A percentile compares a stretch with the other conserved stretches of the same genome.
Conservation (phyloP, 2,888 invertebrate species). For the Machimus atricapillus region DNA sequence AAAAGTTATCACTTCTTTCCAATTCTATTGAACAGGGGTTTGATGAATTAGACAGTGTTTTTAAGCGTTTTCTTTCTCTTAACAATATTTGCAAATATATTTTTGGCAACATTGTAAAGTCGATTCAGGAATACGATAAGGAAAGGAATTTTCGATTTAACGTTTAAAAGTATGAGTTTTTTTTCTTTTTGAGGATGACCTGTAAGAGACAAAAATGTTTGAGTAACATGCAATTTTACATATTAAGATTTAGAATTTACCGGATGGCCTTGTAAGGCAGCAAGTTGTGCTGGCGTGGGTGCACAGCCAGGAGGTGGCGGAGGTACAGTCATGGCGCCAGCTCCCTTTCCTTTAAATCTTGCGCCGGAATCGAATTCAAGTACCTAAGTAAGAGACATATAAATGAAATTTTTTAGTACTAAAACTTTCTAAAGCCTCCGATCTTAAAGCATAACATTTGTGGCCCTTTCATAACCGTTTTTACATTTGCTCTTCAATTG, state of each 20-base stretch:
- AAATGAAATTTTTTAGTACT: no score
- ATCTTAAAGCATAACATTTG: background rate
- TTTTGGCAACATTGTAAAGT: constrained; percentile 4
- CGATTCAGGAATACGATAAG: background rate
- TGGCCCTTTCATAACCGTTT: no score
- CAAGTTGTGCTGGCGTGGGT: constrained; percentile 59
- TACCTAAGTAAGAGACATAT: constrained; percentile 38
- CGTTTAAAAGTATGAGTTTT: constrained; percentile 55
- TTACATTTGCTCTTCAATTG: no score
- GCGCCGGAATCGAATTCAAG: constrained; percentile 50
- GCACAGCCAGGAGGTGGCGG: constrained; percentile 61
- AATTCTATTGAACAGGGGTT: background rate
- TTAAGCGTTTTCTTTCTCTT: background rate
- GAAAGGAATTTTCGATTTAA: background rate
- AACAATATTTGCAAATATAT: background rate
- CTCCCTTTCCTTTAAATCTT: constrained; percentile 49
- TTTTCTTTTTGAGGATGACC: constrained; percentile 46
- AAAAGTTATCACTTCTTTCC: background rate
- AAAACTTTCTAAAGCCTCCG: no score
- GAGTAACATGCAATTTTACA: background rate
- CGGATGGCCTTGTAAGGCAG: constrained; percentile 59
- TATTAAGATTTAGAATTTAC: constrained; percentile 50
- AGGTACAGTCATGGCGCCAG: constrained; percentile 56
- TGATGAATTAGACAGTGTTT: background rate
- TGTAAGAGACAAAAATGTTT: background rate